These are phyloP conservation scores for Lithobates pipiens DNA, from an alignment of 2,797 vertebrate species.

Conservation along the genomic window DNA sequence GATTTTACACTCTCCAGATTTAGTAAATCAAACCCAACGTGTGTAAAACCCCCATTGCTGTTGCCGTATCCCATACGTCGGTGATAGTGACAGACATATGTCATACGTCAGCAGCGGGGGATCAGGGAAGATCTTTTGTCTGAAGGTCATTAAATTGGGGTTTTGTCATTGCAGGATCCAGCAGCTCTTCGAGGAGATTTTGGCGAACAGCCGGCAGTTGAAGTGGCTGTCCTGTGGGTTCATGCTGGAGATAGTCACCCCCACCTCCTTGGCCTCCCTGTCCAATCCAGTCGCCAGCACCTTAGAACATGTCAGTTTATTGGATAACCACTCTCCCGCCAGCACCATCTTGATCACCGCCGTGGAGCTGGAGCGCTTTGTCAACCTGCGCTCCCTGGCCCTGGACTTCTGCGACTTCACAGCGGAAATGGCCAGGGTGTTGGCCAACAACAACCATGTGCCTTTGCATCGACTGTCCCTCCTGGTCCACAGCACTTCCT, in stretches of 20 bases:
- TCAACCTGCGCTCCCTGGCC: slow-evolving; percentile 88
- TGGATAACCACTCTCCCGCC: slow-evolving; percentile 91
- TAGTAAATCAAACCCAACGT: too few species aligned
- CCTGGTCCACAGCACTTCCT: slow-evolving; percentile 89
- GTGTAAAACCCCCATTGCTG: too few species aligned
- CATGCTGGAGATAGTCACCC: slow-evolving; percentile 93
- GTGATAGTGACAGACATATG: too few species aligned
- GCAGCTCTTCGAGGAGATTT: slow-evolving; percentile 92
- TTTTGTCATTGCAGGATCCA: slow-evolving; percentile 85
- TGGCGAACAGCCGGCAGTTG: slow-evolving; percentile 94
- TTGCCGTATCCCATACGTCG: too few species aligned
- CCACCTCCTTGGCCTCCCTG: slow-evolving; percentile 89
- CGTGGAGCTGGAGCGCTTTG: slow-evolving; percentile 89
- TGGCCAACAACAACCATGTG: slow-evolving; percentile 86
- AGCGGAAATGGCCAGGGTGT: slow-evolving; percentile 90
- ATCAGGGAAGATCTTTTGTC: not conserved
- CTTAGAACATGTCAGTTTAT: slow-evolving; percentile 93
- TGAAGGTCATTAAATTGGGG: not conserved
- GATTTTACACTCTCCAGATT: too few species aligned
- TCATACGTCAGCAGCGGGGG: too few species aligned
- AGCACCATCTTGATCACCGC: slow-evolving; percentile 85
- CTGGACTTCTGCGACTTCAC: slow-evolving; percentile 97
- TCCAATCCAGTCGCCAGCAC: slow-evolving; percentile 91
- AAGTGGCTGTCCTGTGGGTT: slow-evolving; percentile 95
- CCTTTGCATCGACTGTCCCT: slow-evolving; percentile 95